Base-by-base conservation (phyloP, 2,888 invertebrate species). In the Cephus runcator region DNA sequence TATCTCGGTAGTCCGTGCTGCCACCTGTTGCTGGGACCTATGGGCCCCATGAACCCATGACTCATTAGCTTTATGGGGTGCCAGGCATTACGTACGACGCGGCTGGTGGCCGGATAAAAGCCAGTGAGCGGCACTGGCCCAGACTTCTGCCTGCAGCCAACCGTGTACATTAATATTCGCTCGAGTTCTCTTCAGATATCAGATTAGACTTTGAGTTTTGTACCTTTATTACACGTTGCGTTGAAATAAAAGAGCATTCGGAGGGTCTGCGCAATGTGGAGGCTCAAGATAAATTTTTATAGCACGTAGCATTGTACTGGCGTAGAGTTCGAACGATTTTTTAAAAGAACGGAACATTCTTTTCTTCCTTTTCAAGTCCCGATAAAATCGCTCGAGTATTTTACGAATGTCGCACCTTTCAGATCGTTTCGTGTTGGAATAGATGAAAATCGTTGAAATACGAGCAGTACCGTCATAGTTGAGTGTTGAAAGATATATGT, bases 1-100 rank as follows among this genome's bases (percentile, higher is more conserved):
- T 69, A 78, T 75, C 69, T 73, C 78, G 75, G 36, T 74, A 34
- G 74, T 74, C 34, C 79, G 73, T 77, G 75, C 77, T 75, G 75
- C 79, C 79, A 80, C 80, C 80, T 80, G 80, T 80, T 80, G 79
- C 80, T 73, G 34, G 36, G 74, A 80, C 81, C 83, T 79, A 80
- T 76, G 77, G 78, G 69, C 76, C 80, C 74, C 80, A 69, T 73
- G 74, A 79, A 77, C 80, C 82, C 80, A 80, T 84, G 86, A 86
- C 81, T 87, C 86, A 86, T 88, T 87, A 88, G 83, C 85, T 86
- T 85, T 85, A 86, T 85, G 83, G 83, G 85, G 85, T 83, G 85
- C 80, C 83, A 76, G 83, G 85, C 82, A 84, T 86, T 85, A 85
- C 82, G 84, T 80, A 76, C 76, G 82, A 78, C 85, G 79, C 82